These are phyloP conservation scores for Ormyrus labotus DNA, from an alignment of 2,888 invertebrate genomes.

Conservation along the genomic window DNA sequence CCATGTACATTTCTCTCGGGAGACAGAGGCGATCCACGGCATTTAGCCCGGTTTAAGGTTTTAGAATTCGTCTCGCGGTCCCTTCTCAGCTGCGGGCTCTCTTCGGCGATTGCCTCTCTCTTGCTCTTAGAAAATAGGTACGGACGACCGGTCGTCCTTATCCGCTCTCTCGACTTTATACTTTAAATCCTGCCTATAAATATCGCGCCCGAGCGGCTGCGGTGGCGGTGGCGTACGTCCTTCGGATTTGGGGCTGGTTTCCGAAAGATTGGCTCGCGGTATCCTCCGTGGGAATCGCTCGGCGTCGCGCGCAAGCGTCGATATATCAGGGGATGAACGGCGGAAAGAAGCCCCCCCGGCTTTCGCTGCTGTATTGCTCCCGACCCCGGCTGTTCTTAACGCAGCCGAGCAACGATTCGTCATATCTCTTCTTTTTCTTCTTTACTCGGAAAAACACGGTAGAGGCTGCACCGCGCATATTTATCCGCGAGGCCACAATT, in stretches of 20 bases:
- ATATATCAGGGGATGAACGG: constrained; percentile 74
- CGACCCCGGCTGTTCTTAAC: constrained; percentile 1
- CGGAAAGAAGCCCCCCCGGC: constrained; percentile 59
- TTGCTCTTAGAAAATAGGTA: constrained; percentile 69
- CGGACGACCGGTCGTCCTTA: constrained; percentile 57
- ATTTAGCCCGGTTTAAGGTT: constrained; percentile 67
- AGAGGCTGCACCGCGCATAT: constrained; percentile 20
- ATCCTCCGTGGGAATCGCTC: constrained; percentile 74
- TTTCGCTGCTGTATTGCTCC: not conserved
- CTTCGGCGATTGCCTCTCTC: constrained; percentile 66
- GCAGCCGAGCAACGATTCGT: constrained; percentile 42
- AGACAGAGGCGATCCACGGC: constrained; percentile 59
- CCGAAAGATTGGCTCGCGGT: constrained; percentile 76
- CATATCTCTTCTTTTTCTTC: constrained; percentile 36
- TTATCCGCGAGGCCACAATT: constrained; percentile 26
- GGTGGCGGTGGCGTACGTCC: constrained; percentile 61
- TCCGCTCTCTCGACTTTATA: constrained; percentile 72
- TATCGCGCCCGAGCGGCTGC: constrained; percentile 67
- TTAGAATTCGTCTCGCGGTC: constrained; percentile 61
- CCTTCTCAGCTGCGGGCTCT: constrained; percentile 61
- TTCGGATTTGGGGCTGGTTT: constrained; percentile 75
- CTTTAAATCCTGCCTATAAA: constrained; percentile 76
- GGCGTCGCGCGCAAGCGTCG: constrained; percentile 63
- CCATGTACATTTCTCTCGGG: constrained; percentile 47
- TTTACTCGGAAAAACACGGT: constrained; percentile 25